phyloP scores from a whole-genome alignment of 2,888 invertebrate genomes.

The Parelbella ahira region DNA sequence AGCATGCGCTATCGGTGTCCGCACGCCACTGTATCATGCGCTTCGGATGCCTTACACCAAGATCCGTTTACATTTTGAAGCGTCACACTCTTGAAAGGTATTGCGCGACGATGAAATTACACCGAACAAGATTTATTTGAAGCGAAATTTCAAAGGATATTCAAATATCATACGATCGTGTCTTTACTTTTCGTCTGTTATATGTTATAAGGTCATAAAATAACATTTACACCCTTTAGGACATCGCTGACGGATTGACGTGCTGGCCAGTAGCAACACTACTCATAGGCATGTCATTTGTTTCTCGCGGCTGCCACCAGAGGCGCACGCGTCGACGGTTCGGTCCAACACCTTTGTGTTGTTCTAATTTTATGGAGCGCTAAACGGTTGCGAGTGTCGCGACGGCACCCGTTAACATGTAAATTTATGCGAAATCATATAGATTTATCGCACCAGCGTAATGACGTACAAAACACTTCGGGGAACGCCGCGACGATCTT shows the following conservation, averaged over 20 bases:
- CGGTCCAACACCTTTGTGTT: slow-evolving; percentile 53
- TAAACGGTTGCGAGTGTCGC: slow-evolving; percentile 44
- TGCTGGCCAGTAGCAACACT: too few relatives aligned
- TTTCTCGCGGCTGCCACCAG: slow-evolving; percentile 15
- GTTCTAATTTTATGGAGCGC: slow-evolving; percentile 61
- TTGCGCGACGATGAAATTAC: too few relatives aligned
- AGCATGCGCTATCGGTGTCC: slow-evolving; percentile 16
- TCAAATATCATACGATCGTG: too few relatives aligned
- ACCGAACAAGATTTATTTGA: too few relatives aligned
- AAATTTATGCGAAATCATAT: slow-evolving; percentile 62
- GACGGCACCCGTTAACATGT: slow-evolving; percentile 55
- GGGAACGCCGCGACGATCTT: slow-evolving; percentile 34
- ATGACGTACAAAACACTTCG: slow-evolving; percentile 54
- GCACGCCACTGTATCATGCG: slow-evolving; percentile 10
- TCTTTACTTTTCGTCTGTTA: too few relatives aligned
- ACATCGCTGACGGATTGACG: too few relatives aligned
- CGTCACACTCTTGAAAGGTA: slow-evolving; percentile 1
- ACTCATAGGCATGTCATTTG: slow-evolving; percentile 15
- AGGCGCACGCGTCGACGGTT: slow-evolving; percentile 37
- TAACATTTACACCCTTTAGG: too few relatives aligned
- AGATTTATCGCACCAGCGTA: slow-evolving; percentile 56
- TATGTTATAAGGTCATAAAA: too few relatives aligned
- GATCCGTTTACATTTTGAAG: slow-evolving; percentile 10
- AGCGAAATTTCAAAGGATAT: too few relatives aligned
- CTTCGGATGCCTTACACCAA: slow-evolving; percentile 1